Base-by-base conservation (phyloP, 2,113 vertebrate species). In the Nyctereutes procyonoides region DNA sequence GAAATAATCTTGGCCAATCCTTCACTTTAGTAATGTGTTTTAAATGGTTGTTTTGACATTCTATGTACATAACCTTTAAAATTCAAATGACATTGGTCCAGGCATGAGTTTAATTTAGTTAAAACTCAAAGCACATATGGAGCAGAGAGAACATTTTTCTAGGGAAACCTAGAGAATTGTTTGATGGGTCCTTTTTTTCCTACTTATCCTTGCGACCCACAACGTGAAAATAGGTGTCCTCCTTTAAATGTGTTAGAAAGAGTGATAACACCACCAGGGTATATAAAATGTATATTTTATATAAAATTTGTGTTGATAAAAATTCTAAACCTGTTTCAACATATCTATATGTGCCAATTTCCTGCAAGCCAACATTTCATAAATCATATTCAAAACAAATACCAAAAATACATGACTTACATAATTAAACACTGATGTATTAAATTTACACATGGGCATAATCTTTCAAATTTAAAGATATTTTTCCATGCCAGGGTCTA, bases 361-460 rank as follows among this genome's bases (percentile, higher is more conserved):
- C 88, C 90, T 97, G 20, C 85, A 92, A 96, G 83, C 69, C 93
- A 97, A 76, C 93, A 90, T 97, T 96, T 93, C 69, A 95, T 97
- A 97, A 98, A 93, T 96, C 89, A 97, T 85, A 90, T 97, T 97
- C 92, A 96, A 97, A 97, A 97, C 56, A 96, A 97, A 98, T 96
- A 97, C 84, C 94, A 94, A 98, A 98, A 96, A 96, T 97, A 92
- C 8, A 96, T 96, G 95, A 96, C 90, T 97, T 97, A 88, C 71
- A 96, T 97, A 97, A 97, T 97, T 97, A 97, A 98, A 97, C 38
- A 58, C 63, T 95, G 93, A 92, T 63, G 71, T 85, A 97, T 97
- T 97, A 96, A 97, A 97, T 95, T 96, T 97, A 90, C 56, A 96
- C 80, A 88, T 81, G 73, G 22, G 90, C 28, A 88, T 97, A 94